Evolutionary conservation across 2,113 vertebrate species (phyloP), one percentile per base, ranked within the genome.

Genomic region (Planiliza haematocheilus): DNA sequence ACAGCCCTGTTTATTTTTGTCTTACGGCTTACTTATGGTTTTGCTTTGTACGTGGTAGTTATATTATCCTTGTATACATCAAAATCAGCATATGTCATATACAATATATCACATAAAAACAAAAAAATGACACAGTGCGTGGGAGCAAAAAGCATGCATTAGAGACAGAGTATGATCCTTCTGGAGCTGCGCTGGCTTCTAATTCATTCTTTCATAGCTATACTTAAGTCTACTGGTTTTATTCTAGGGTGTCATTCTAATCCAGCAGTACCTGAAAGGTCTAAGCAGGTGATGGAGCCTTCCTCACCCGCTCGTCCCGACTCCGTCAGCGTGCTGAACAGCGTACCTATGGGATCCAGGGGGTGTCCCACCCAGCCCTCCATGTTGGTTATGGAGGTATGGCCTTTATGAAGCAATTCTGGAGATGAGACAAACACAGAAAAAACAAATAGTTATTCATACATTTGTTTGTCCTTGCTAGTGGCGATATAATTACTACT

Each of bases 321-420:
- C 92, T 99, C 98, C 86, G 97, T 98, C 49, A 99, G 93, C 63
- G 96, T 99, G 92, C 95, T 95, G 76, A 99, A 99, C 57, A 99
- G 95, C 8, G 97, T 99, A 5, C 98, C 97, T 70, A 99, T 94
- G 8, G 98, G 98, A 65, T 99, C 97, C 84, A 99, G 82, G 2
- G 98, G 98, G 82, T 99, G 98, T 53, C 98, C 98, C 71, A 99
- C 98, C 97, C 98, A 99, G 84, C 98, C 98, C 92, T 99, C 98
- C 83, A 97, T 93, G 90, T 97, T 99, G 0, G 95, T 98, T 88
- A 97, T 93, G 45, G 96, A 97, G 20, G 96, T 99, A 71, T 96
- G 91, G 61, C 95, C 97, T 95, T 95, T 98, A 82, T 97, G 96
- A 67, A 97, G 94, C 78, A 98, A 93, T 78, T 99, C 97, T 98